Evolutionary conservation across 37 sponge, comb jelly and placozoan genomes (phyloP), one percentile per base, ranked within the genome.

Genomic region (Geodia barretti): DNA sequence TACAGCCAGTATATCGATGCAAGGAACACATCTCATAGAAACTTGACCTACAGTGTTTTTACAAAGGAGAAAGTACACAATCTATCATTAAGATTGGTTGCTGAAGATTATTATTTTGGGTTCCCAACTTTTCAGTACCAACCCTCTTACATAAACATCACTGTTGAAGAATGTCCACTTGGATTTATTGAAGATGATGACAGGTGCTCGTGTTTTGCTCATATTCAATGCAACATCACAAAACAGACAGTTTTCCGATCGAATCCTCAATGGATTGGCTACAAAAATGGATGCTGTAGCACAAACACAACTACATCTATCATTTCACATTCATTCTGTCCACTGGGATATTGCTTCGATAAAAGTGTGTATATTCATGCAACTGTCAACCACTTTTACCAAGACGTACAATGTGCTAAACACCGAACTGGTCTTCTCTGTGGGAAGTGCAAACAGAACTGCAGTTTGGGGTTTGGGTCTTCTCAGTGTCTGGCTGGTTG

Each of bases 341-440:
- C 75, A 4, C 41, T 41, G n/a, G 60, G 41, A 41, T 74, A 74
- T 31, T 74, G 75, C 60, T 59, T 29, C 26, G 33, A 9, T 4
- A 2, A 54, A 17, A 30, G 14, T 47, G 54, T 47, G 54, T 14
- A 20, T 3, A 5, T 59, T 32, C 14, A 74, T 4, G 30, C 41
- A 29, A 54, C 59, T 23, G 2, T 30, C 17, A 74, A 28, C 59
- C 26, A 20, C 33, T 32, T 47, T 47, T 17, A 47, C 54, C 54
- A 47, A 25, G 75, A 74, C 30, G 32, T 8, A 60, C 75, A 74
- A 28, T 77, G 77, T 36, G 28, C 38, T 23, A 9, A 36, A 3
- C 1, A 63, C 4, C 37, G 64, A 20, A 17, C n/a, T 64, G 77
- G 77, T 5, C 59, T 34, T 14, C 64, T 77, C 7, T 77, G 77